These are phyloP conservation scores for Luidia sarsii DNA, from an alignment of 53 echinoderm and acorn worm genomes.

Conservation along the genomic window DNA sequence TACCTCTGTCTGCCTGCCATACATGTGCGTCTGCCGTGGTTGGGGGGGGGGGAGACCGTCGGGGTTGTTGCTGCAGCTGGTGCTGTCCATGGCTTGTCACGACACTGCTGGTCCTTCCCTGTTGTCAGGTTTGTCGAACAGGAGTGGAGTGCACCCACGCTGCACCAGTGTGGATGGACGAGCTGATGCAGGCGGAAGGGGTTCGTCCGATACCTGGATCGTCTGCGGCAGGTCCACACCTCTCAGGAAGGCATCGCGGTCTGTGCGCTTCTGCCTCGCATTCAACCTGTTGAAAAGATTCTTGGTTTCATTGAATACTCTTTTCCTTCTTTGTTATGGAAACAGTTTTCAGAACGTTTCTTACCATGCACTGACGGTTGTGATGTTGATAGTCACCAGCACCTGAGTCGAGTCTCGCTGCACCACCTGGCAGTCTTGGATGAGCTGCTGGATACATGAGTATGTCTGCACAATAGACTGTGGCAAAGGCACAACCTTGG, in stretches of 20 bases:
- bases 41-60: not conserved
- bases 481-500: no score
- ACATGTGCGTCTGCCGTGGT: not conserved
- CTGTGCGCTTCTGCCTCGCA: slow-evolving; percentile 14
- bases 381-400: slow-evolving; percentile 47
- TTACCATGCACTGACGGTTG: slow-evolving; percentile 29
- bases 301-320: not conserved
- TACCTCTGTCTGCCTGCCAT: not conserved
- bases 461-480: no score
- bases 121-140: slow-evolving; percentile 22
- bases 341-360: not conserved
- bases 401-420: no score
- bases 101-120: slow-evolving; percentile 15
- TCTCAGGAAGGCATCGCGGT: not conserved
- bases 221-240: not conserved
- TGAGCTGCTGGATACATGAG: no score
- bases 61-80: not conserved
- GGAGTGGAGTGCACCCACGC: slow-evolving; percentile 3
- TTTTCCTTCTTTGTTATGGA: not conserved
- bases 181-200: no score
- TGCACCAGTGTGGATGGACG: no score
- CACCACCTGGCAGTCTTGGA: no score
- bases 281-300: no score
- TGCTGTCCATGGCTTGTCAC: no score
- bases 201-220: not conserved